A percentile compares a stretch with the other conserved stretches of the same genome.
These are phyloP conservation scores for Tupaia chinensis DNA, from an alignment of 2,113 vertebrate genomes.

Conservation along the genomic window DNA sequence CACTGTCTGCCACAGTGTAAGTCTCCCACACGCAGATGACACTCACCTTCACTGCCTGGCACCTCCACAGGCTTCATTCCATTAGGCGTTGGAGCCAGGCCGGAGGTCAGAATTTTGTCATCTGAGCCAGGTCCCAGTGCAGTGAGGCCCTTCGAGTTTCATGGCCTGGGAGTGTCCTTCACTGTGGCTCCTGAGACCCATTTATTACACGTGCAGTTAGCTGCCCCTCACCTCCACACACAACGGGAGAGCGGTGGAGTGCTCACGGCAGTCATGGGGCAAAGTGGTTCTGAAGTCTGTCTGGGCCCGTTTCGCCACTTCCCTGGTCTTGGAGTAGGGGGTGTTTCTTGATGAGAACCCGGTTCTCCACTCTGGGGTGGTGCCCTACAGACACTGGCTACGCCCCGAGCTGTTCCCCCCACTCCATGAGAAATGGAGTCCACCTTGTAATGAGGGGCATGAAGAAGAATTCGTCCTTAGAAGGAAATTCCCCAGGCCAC, in stretches of 20 bases:
- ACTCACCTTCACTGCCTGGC: not conserved
- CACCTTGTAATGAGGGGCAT: not conserved
- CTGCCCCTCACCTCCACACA: not conserved
- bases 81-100: not conserved
- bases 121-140: not conserved
- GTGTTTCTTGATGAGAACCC: not conserved
- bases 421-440: not conserved
- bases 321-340: not conserved
- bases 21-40: not conserved
- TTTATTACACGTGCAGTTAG: not conserved
- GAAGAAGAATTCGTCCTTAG: fast-evolving
- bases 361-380: not conserved
- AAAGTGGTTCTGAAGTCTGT: not conserved
- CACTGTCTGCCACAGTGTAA: not conserved
- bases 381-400: not conserved
- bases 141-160: not conserved
- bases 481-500: not conserved
- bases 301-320: not conserved
- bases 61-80: not conserved
- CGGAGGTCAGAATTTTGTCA: not conserved
- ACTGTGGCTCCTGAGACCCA: not conserved
- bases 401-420: not conserved
- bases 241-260: not conserved
- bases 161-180: not conserved
- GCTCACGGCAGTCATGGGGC: not conserved